Conservation (phyloP, 2,888 invertebrate genomes). For the Drosophila phalerata region DNA sequence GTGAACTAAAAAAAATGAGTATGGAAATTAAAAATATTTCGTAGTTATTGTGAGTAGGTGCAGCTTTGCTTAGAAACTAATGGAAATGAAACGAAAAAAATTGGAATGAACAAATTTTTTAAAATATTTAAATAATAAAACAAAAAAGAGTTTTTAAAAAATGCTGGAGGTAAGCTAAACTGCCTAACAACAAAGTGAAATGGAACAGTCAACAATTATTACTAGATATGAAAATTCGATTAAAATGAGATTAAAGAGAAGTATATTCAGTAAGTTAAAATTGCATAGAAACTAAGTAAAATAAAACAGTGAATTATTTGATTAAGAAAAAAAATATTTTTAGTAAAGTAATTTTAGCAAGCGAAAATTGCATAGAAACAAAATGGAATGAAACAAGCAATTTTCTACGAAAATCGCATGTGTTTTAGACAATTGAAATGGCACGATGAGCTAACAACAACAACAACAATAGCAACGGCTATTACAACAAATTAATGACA, state of each 20-base stretch:
- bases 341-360: too few relatives aligned
- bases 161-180: too few relatives aligned
- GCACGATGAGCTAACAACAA: conserved; percentile 14
- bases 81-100: neutral
- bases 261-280: neutral
- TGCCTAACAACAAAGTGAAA: neutral
- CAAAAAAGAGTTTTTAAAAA: neutral
- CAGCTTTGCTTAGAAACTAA: too few relatives aligned
- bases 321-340: too few relatives aligned
- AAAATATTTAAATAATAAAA: too few relatives aligned
- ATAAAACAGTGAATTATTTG: too few relatives aligned
- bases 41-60: too few relatives aligned
- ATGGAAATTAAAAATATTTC: too few relatives aligned
- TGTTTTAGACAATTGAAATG: conserved; percentile 1
- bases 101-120: neutral
- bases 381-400: conserved; percentile 6
- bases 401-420: conserved; percentile 12
- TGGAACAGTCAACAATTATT: neutral
- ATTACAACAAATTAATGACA: conserved; percentile 28
- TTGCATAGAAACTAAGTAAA: neutral
- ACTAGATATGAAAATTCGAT: neutral
- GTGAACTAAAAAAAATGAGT: too few relatives aligned
- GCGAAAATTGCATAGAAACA: too few relatives aligned
- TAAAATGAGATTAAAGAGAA: neutral
- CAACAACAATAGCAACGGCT: conserved; percentile 12